These are phyloP conservation scores for Mionectes olivaceus DNA, from an alignment of 2,797 vertebrate species.

Conservation along the genomic window DNA sequence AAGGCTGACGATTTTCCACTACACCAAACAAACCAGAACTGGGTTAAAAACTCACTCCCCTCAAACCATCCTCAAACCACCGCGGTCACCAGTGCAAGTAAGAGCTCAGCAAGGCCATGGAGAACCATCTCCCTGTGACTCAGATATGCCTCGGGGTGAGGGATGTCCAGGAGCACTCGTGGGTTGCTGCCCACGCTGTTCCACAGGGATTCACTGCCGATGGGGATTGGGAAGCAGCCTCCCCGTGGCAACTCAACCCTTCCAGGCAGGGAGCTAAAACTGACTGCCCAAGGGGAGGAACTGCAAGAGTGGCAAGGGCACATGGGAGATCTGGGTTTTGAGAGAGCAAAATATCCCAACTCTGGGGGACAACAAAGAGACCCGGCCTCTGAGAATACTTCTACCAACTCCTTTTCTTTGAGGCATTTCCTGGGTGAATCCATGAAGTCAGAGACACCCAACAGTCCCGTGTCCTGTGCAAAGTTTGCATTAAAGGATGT, in stretches of 20 bases:
- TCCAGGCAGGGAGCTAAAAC: not conserved
- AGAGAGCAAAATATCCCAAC: not conserved
- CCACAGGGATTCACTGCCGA: not conserved
- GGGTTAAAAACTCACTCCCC: not conserved
- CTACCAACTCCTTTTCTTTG: not conserved
- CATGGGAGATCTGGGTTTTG: not conserved
- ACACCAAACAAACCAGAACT: not conserved
- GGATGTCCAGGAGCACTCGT: not conserved
- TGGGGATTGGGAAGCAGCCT: not conserved
- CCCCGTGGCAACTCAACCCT: not conserved
- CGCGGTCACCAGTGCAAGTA: not conserved
- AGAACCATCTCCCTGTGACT: not conserved
- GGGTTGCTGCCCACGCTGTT: accelerated
- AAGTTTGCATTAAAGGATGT: not conserved
- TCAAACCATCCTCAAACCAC: not conserved
- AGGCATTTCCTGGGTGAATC: not conserved
- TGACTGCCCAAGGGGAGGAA: not conserved
- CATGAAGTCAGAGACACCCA: not conserved
- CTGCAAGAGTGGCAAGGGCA: not conserved
- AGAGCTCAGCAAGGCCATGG: accelerated
- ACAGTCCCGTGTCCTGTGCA: not conserved
- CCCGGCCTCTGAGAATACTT: not conserved
- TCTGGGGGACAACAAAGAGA: not conserved
- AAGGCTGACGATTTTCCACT: not conserved
- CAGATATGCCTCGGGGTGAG: not conserved